phyloP scores from a whole-genome alignment of 1,140 invertebrate species.

The Zaprionus nigranus region DNA sequence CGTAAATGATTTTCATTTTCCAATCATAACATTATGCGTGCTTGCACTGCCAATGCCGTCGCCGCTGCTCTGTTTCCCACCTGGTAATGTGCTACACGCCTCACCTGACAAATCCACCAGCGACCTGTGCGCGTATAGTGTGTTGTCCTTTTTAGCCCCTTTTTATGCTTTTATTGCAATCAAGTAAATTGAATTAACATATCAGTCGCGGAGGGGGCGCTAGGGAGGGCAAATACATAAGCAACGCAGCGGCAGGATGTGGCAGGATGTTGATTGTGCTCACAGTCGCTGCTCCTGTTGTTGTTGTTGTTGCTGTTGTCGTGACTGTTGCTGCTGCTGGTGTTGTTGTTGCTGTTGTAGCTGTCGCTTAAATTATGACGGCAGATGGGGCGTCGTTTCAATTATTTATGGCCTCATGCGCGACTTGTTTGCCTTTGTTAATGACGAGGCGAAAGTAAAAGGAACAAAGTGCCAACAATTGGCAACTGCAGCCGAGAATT shows the following conservation, averaged over 20 bases:
- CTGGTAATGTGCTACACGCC: conserved; percentile 32
- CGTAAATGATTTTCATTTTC: conserved; percentile 83
- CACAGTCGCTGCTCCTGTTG: conserved; percentile 24
- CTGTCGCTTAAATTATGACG: conserved; percentile 64
- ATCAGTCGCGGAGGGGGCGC: conserved; percentile 47
- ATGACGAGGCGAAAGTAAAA: conserved; percentile 60
- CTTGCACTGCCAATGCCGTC: conserved; percentile 69
- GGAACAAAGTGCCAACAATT: conserved; percentile 67
- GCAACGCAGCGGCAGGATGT: conserved; percentile 8
- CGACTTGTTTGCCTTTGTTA: conserved; percentile 73
- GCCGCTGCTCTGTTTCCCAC: neutral
- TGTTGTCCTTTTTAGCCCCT: conserved; percentile 18
- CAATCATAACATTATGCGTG: conserved; percentile 79
- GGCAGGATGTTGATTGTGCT: conserved; percentile 43
- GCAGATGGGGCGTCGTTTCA: conserved; percentile 58
- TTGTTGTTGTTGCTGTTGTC: conserved; percentile 25
- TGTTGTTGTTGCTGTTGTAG: conserved; percentile 12
- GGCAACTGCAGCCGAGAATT: conserved; percentile 46
- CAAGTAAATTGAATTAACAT: conserved; percentile 77
- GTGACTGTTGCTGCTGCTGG: conserved; percentile 10
- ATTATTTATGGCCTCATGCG: conserved; percentile 71
- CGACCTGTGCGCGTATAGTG: conserved; percentile 6
- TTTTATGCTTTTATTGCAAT: conserved; percentile 60
- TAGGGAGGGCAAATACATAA: conserved; percentile 13
- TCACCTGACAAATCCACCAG: conserved; percentile 6